Conservation (phyloP, 2,113 vertebrate genomes). For the Egretta garzetta region DNA sequence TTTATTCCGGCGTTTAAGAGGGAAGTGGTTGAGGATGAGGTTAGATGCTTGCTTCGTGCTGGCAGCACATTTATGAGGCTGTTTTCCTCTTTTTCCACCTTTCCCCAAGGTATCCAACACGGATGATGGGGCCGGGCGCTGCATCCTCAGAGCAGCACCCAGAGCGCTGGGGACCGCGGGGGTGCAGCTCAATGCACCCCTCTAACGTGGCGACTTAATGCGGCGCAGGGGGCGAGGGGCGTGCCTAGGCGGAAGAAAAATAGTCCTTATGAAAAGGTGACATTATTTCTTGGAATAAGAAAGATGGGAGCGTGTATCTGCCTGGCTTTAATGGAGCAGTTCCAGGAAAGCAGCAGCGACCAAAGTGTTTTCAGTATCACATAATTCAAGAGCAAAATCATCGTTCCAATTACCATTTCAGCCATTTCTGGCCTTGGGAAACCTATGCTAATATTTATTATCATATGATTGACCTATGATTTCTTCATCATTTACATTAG, state of each 20-base stretch:
- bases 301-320: background rate
- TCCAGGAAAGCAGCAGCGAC: slow-evolving; percentile 50
- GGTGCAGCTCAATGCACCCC: accelerated
- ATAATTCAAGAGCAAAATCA: slow-evolving; percentile 57
- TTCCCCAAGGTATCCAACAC: accelerated
- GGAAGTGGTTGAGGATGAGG: background rate
- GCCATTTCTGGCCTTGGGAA: slow-evolving; percentile 53
- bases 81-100: background rate
- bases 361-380: slow-evolving; percentile 35
- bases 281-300: background rate
- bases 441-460: slow-evolving; percentile 67
- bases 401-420: slow-evolving; percentile 38
- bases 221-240: accelerated
- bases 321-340: slow-evolving; percentile 26
- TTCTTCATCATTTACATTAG: slow-evolving; percentile 64
- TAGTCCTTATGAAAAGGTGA: background rate
- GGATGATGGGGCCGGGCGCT: background rate
- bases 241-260: background rate
- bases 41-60: background rate
- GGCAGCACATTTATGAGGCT: background rate
- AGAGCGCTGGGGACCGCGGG: accelerated
- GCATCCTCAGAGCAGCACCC: background rate
- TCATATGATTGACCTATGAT: slow-evolving; percentile 59
- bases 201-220: accelerated
- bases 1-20: background rate